A percentile compares a stretch with the other conserved stretches of the same genome.
These are phyloP conservation scores for Euleptes europaea DNA, from an alignment of 2,113 vertebrate genomes.

Conservation along the genomic window DNA sequence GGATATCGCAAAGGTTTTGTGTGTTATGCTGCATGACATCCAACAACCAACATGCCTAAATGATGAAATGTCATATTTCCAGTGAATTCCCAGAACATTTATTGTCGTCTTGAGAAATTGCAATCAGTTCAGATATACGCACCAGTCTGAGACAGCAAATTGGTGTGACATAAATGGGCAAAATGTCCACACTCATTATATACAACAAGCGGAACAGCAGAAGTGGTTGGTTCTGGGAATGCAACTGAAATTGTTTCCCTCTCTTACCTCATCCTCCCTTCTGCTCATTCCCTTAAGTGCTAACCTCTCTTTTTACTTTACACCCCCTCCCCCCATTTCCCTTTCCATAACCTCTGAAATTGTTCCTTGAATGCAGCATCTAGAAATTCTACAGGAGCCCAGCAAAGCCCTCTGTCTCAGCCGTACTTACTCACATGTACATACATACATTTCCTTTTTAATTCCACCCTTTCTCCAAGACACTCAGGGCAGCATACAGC, in stretches of 20 bases:
- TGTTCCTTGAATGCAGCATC: background rate
- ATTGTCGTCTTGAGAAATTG: constrained; percentile 31
- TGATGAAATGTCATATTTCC: background rate
- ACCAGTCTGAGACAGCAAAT: constrained; percentile 51
- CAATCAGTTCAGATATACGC: constrained; percentile 21
- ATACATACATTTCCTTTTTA: too few relatives aligned
- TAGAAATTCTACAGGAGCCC: background rate
- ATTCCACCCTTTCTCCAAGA: too few relatives aligned
- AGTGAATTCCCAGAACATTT: background rate
- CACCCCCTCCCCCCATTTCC: background rate
- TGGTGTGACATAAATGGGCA: constrained; percentile 3
- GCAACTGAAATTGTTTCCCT: background rate
- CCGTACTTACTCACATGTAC: too few relatives aligned
- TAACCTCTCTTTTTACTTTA: background rate
- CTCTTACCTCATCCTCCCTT: background rate
- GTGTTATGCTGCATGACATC: constrained; percentile 3
- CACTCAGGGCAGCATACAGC: too few relatives aligned
- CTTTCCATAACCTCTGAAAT: background rate
- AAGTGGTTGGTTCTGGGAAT: background rate
- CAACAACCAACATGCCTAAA: background rate
- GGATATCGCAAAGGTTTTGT: background rate
- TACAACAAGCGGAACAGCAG: constrained; percentile 8
- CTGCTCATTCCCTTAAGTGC: background rate
- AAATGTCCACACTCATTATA: constrained; percentile 2
- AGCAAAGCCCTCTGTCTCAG: too few relatives aligned